Evolutionary conservation across 1,140 invertebrate genomes (phyloP).

Genomic region (Drosophila ironensis): DNA sequence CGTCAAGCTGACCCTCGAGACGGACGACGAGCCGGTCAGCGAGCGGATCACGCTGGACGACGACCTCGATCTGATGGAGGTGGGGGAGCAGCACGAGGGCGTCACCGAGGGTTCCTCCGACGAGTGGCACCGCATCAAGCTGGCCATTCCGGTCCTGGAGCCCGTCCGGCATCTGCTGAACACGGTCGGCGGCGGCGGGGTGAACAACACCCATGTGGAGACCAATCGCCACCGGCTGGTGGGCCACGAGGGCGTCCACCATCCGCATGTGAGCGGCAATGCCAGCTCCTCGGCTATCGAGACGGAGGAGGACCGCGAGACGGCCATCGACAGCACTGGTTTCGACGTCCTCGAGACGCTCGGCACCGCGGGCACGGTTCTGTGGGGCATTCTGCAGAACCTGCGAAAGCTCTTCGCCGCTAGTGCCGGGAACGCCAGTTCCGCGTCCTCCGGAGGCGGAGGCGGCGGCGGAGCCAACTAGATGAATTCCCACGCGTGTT

Average conservation of each 20-base stretch:
- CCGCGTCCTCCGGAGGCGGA: slow-evolving; percentile 57
- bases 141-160: slow-evolving; percentile 68
- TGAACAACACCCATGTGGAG: slow-evolving; percentile 63
- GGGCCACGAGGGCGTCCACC: slow-evolving; percentile 55
- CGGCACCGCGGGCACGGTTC: slow-evolving; percentile 47
- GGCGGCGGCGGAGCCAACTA: slow-evolving; percentile 22
- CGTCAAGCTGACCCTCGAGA: slow-evolving; percentile 22
- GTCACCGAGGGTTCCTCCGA: slow-evolving; percentile 36
- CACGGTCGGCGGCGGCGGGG: slow-evolving; percentile 60
- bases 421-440: slow-evolving; percentile 63
- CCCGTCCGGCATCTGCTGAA: slow-evolving; percentile 70
- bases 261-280: slow-evolving; percentile 34
- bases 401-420: slow-evolving; percentile 59
- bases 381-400: slow-evolving; percentile 59
- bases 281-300: slow-evolving; percentile 65
- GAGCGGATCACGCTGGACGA: slow-evolving; percentile 52
- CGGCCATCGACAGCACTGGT: slow-evolving; percentile 67
- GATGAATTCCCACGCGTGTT: slow-evolving; percentile 5
- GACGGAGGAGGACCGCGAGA: slow-evolving; percentile 72
- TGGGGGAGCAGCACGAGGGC: slow-evolving; percentile 57
- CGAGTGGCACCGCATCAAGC: slow-evolving; percentile 58
- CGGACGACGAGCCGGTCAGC: slow-evolving; percentile 49
- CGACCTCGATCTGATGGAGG: slow-evolving; percentile 5
- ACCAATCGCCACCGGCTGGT: slow-evolving; percentile 57
- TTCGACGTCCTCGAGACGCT: slow-evolving; percentile 66